These are phyloP conservation scores for Gryon sp. DNA, from an alignment of 1,140 invertebrate genomes.

Conservation along the genomic window DNA sequence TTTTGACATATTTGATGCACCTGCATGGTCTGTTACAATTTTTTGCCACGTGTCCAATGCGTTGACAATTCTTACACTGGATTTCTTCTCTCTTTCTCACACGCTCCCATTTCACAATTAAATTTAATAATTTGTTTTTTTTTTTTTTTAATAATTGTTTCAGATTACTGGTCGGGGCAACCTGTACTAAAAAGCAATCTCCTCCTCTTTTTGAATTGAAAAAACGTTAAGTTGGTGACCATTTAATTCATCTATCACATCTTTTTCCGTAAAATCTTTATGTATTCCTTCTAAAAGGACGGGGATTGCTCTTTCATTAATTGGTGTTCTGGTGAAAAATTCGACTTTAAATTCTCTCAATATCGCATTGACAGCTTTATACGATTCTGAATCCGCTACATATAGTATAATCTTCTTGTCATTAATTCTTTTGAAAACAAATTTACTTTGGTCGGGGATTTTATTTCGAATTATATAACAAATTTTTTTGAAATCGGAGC, in stretches of 20 bases:
- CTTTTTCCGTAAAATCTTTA: neutral
- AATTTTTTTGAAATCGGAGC: neutral
- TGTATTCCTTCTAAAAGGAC: neutral
- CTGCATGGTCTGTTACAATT: too few species aligned
- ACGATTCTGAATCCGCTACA: neutral
- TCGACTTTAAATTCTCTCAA: neutral
- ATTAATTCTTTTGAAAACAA: neutral
- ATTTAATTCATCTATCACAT: neutral
- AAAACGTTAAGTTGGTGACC: neutral
- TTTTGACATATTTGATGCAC: too few species aligned
- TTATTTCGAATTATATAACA: too few species aligned
- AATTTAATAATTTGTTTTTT: too few species aligned
- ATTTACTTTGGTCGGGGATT: neutral
- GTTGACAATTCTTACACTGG: too few species aligned
- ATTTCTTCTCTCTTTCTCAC: too few species aligned
- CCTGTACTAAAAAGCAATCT: too few species aligned
- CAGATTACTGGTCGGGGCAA: too few species aligned
- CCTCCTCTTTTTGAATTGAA: neutral
- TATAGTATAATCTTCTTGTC: neutral
- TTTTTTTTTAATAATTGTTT: too few species aligned
- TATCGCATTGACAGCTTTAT: neutral
- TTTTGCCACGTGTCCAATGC: too few species aligned
- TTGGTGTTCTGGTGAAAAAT: neutral
- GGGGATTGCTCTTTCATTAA: neutral
- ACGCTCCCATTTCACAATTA: too few species aligned